A percentile compares a stretch with the other conserved stretches of the same genome.
Evolutionary conservation across 2,888 invertebrate genomes (phyloP).

Genomic region (Netelia inedita): DNA sequence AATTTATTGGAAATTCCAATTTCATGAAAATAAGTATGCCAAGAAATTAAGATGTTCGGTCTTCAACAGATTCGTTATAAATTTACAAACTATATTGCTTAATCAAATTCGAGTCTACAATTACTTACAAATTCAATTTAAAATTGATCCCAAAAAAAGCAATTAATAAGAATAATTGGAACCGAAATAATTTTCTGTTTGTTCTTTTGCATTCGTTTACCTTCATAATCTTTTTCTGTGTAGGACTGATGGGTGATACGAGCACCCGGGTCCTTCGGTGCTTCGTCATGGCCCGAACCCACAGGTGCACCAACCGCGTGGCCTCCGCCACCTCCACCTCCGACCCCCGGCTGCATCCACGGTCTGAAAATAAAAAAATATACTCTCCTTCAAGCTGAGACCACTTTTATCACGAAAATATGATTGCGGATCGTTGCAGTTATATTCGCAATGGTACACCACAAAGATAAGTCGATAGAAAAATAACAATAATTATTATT

Average conservation of each 20-base stretch:
- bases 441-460: not conserved
- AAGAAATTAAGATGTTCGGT: no score
- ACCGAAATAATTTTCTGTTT: not conserved
- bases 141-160: no score
- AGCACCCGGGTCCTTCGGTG: conserved; percentile 94
- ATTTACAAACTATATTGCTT: no score
- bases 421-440: not conserved
- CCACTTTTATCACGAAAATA: not conserved
- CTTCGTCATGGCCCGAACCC: conserved; percentile 90
- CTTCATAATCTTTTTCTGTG: conserved; percentile 96
- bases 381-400: not conserved
- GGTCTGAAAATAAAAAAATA: conserved; percentile 84
- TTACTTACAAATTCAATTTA: no score
- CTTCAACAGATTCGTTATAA: no score
- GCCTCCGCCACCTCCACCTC: conserved; percentile 77
- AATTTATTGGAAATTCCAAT: not conserved
- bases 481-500: no score
- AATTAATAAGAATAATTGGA: not conserved
- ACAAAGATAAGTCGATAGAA: no score
- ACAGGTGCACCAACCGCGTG: conserved; percentile 82
- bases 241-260: conserved; percentile 92
- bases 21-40: not conserved
- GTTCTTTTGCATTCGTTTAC: conserved; percentile 85
- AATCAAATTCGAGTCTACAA: no score
- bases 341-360: conserved; percentile 86